Percentiles rank a stretch among this genome's conserved stretches.
Conservation (phyloP, 2,113 vertebrate species). For the Microtus montanus region DNA sequence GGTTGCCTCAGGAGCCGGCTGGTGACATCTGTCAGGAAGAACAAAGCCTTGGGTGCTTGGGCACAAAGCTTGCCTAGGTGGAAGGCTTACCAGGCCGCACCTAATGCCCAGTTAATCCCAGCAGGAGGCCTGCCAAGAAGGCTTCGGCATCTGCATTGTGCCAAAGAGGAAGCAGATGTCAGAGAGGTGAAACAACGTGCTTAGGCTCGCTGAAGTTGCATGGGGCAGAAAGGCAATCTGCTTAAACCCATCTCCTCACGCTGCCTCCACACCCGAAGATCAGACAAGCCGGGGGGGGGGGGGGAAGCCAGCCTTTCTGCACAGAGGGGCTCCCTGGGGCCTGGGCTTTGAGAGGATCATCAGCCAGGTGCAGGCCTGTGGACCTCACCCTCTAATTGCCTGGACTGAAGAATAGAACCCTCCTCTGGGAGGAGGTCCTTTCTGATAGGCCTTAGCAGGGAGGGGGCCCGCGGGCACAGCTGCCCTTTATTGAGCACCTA, state of each 20-base stretch:
- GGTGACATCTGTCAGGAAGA: background rate
- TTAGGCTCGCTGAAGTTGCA: background rate
- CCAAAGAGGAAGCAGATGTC: background rate
- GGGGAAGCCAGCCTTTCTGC: background rate
- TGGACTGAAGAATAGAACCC: background rate
- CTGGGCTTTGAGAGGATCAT: background rate
- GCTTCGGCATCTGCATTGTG: accelerated
- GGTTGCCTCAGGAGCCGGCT: background rate
- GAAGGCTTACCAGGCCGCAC: background rate
- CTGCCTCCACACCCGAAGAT: background rate
- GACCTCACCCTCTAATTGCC: background rate
- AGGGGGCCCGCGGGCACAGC: no score
- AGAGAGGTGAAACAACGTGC: background rate
- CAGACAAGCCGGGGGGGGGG: background rate
- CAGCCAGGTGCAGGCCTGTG: background rate
- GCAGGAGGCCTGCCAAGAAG: background rate
- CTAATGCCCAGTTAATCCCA: accelerated
- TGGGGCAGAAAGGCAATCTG: background rate
- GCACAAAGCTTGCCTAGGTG: background rate
- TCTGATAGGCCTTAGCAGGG: background rate
- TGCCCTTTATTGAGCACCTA: background rate
- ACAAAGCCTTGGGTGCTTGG: background rate
- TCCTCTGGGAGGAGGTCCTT: background rate
- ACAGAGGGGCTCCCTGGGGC: background rate
- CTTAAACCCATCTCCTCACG: background rate